phyloP scores from a whole-genome alignment of 2,888 invertebrate genomes.

The Platycheirus albimanus region DNA sequence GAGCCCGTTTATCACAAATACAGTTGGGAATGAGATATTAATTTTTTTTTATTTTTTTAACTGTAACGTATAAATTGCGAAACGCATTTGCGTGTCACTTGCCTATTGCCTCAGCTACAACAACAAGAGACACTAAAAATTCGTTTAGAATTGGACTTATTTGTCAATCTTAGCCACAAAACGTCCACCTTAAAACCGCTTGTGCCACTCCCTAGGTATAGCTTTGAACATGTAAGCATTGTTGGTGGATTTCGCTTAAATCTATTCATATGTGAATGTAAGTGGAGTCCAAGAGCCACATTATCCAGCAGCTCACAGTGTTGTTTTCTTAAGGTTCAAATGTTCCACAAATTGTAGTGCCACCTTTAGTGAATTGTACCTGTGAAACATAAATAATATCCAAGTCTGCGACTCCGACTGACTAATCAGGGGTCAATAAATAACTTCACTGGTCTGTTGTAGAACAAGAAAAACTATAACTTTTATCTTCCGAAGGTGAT shows the following conservation, averaged over 20 bases:
- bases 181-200: conserved; percentile 32
- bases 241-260: conserved; percentile 12
- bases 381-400: conserved; percentile 60
- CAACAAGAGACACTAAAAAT: conserved; percentile 27
- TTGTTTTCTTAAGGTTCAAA: conserved; percentile 48
- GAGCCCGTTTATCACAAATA: neutral
- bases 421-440: conserved; percentile 68
- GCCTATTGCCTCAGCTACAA: conserved; percentile 5
- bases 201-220: conserved; percentile 47
- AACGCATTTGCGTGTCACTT: conserved; percentile 51
- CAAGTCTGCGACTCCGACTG: conserved; percentile 14
- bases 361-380: conserved; percentile 12
- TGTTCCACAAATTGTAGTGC: conserved; percentile 60
- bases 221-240: conserved; percentile 21
- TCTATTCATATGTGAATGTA: conserved; percentile 14
- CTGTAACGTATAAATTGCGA: conserved; percentile 68
- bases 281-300: conserved; percentile 3
- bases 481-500: conserved; percentile 55
- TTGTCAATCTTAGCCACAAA: conserved; percentile 60
- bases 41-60: conserved; percentile 16
- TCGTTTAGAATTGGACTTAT: conserved; percentile 63
- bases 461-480: conserved; percentile 18
- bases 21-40: neutral
- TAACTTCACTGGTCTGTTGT: conserved; percentile 45
- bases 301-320: conserved; percentile 46